These are phyloP conservation scores for Teinopalpus imperialis DNA, from an alignment of 2,888 invertebrate species.

Conservation along the genomic window DNA sequence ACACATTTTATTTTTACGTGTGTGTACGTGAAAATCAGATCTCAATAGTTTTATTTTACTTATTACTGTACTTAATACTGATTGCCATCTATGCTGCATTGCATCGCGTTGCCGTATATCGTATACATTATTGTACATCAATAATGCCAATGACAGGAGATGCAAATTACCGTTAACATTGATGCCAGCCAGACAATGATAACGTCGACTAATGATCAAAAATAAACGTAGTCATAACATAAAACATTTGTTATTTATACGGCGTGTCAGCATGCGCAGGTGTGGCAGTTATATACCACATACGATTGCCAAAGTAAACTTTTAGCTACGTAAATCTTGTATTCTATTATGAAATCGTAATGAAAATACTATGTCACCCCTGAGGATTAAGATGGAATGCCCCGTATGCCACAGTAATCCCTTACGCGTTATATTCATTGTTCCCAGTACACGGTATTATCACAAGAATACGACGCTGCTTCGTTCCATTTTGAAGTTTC, in stretches of 20 bases:
- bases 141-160: conserved; percentile 21
- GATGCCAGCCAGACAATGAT: conserved; percentile 26
- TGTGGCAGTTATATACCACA: conserved; percentile 43
- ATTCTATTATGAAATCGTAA: not conserved
- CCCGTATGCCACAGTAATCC: too few relatives aligned
- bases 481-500: too few relatives aligned
- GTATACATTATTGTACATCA: conserved; percentile 3
- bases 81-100: too few relatives aligned
- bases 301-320: conserved; percentile 41
- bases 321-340: conserved; percentile 31
- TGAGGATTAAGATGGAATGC: too few relatives aligned
- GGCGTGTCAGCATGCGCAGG: conserved; percentile 41
- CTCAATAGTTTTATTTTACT: too few relatives aligned
- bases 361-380: too few relatives aligned
- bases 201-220: conserved; percentile 25
- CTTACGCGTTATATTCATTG: too few relatives aligned
- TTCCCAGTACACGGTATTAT: too few relatives aligned
- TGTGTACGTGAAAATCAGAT: too few relatives aligned
- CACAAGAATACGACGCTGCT: too few relatives aligned
- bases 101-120: not conserved
- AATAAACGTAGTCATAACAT: conserved; percentile 35
- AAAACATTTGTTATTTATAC: conserved; percentile 37
- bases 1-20: too few relatives aligned
- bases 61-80: too few relatives aligned
- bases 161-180: conserved; percentile 16